Base-by-base conservation (phyloP, 1,140 invertebrate species). In the Papilio aristodemus region DNA sequence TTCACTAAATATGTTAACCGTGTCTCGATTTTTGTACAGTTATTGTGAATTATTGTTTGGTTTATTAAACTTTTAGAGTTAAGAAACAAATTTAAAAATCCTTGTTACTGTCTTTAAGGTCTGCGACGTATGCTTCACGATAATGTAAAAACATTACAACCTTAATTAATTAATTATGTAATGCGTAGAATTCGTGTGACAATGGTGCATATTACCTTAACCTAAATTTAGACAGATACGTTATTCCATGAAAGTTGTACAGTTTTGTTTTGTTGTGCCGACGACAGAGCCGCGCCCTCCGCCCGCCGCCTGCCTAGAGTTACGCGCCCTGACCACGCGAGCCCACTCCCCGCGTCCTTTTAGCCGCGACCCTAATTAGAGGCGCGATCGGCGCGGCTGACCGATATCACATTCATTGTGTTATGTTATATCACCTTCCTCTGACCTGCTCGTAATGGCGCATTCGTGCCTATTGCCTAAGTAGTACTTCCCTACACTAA, bases 141-240 rank as follows among this genome's bases (percentile, higher is more conserved):
- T 17, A 46, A 46, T 17, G 14, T n/a, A n/a, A n/a, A n/a, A n/a
- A n/a, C n/a, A n/a, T n/a, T n/a, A n/a, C n/a, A n/a, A n/a, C n/a
- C n/a, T n/a, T n/a, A n/a, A n/a, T n/a, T n/a, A n/a, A n/a, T 32
- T 32, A 32, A 3, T 2, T 32, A 50, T 50, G 17, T 50, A 46
- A 50, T 2, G 17, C 9, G 8, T 17, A 17, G 17, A 3, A 7
- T 50, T 17, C 9, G n/a, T 46, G 14, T 46, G 6, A 46, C 27
- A 32, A 32, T 46, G 1, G 17, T 50, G 9, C 43, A 46, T 17
- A 41, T 17, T 22, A 57, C 10, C 9, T n/a, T 57, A 13, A 14
- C 13, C 54, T 58, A 58, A 58, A 58, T 58, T n/a, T 58, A 58
- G 54, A n/a, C 13, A 32, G 27, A 32, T n/a, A 32, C 54, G 54